A percentile compares a stretch with the other conserved stretches of the same genome.
Conservation (phyloP, 2,113 vertebrate species). For the Protobothrops flavoviridis region DNA sequence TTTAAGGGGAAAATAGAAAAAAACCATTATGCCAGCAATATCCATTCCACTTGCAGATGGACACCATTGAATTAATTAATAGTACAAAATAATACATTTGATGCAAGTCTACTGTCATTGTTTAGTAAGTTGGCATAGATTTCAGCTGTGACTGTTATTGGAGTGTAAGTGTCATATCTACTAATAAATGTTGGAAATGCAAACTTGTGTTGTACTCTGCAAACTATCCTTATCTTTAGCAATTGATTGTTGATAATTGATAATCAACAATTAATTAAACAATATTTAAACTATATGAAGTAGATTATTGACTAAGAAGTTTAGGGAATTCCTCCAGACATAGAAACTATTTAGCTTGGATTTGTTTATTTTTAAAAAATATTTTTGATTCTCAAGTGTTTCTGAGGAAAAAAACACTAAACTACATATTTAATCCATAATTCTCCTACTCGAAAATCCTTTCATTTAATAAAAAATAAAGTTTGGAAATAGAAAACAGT, state of each 20-base stretch:
- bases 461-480: background rate
- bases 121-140: background rate
- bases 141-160: background rate
- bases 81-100: background rate
- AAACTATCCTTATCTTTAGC: background rate
- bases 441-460: background rate
- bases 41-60: background rate
- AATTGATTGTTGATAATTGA: background rate
- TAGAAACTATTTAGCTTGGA: background rate
- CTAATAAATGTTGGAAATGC: background rate
- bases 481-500: background rate
- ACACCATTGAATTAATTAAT: background rate
- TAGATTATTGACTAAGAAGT: background rate
- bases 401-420: background rate
- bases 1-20: background rate
- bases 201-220: background rate
- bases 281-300: background rate
- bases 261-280: background rate
- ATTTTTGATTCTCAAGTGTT: background rate
- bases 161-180: background rate
- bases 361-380: background rate
- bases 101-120: background rate
- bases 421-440: constrained; percentile 1
- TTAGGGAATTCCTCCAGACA: background rate
- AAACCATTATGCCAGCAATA: background rate